phyloP scores from a whole-genome alignment of 2,888 invertebrate genomes.

The Cheilosia urbana region DNA sequence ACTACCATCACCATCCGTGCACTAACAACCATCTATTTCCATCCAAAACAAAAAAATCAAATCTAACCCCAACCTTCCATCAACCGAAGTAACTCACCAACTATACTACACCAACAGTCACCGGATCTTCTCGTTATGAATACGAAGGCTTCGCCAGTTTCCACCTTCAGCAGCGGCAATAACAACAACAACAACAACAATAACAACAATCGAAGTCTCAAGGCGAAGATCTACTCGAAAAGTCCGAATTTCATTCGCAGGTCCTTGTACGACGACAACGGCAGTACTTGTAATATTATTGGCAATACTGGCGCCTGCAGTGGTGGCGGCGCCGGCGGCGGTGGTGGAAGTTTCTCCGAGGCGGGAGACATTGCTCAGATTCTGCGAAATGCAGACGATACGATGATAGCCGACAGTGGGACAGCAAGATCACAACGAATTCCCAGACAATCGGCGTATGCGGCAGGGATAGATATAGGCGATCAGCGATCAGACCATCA shows the following conservation, averaged over 20 bases:
- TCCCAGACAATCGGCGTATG: conserved; percentile 64
- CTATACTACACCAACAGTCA: conserved; percentile 71
- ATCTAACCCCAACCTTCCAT: conserved; percentile 42
- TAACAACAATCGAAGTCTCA: conserved; percentile 50
- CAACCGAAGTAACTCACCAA: conserved; percentile 71
- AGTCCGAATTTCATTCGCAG: conserved; percentile 60
- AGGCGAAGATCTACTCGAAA: conserved; percentile 52
- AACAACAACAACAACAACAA: conserved; percentile 56
- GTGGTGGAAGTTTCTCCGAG: conserved; percentile 55
- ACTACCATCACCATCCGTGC: conserved; percentile 64
- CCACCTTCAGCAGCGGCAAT: conserved; percentile 36
- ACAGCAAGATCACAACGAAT: conserved; percentile 67
- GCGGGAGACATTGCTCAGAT: conserved; percentile 68
- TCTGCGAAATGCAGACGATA: conserved; percentile 68
- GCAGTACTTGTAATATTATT: conserved; percentile 69
- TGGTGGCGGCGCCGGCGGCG: conserved; percentile 40
- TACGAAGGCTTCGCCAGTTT: conserved; percentile 44
- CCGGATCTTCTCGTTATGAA: conserved; percentile 73
- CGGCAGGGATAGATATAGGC: conserved; percentile 60
- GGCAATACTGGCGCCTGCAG: conserved; percentile 70
- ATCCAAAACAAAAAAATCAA: conserved; percentile 11
- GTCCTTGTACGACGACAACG: conserved; percentile 64
- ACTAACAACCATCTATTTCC: conserved; percentile 61
- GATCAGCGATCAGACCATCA: conserved; percentile 45
- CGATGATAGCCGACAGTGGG: conserved; percentile 70